Percentiles rank a stretch among this genome's conserved stretches.
phyloP scores from a whole-genome alignment of 2,113 vertebrate species.

The Eubucco bourcierii region DNA sequence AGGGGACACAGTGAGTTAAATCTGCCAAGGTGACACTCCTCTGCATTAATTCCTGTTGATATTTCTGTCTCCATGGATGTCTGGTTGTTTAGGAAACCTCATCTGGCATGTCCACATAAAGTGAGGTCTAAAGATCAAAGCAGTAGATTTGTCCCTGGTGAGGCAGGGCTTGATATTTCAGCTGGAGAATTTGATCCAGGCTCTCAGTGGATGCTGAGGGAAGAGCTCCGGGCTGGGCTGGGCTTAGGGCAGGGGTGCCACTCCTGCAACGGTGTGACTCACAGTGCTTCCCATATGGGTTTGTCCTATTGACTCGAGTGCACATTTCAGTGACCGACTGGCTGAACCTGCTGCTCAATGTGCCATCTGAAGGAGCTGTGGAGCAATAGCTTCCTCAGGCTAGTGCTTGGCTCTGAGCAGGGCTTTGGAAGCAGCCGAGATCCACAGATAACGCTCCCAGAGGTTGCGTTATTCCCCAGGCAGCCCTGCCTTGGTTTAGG shows the following conservation, averaged over 20 bases:
- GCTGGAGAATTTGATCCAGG: background rate
- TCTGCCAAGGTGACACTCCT: background rate
- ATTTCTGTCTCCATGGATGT: background rate
- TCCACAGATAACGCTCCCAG: background rate
- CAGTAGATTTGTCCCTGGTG: background rate
- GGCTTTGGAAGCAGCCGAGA: conserved; percentile 1
- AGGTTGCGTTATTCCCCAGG: background rate
- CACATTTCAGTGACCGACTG: background rate
- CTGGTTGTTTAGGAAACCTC: background rate
- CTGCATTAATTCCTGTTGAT: background rate
- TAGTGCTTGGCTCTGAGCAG: background rate
- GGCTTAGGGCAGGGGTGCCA: background rate
- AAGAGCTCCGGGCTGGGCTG: background rate
- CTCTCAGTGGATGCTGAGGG: background rate
- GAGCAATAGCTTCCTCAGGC: conserved; percentile 5
- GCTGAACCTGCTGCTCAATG: conserved; percentile 24
- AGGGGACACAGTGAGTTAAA: background rate
- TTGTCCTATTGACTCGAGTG: background rate
- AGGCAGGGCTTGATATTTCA: background rate
- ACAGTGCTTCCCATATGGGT: background rate
- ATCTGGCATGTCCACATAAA: background rate
- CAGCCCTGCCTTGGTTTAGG: background rate
- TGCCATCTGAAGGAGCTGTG: background rate
- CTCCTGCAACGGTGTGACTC: background rate
- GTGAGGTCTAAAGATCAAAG: background rate